Evolutionary conservation across 2,888 invertebrate genomes (phyloP).

Genomic region (Glaucopsyche alexis): DNA sequence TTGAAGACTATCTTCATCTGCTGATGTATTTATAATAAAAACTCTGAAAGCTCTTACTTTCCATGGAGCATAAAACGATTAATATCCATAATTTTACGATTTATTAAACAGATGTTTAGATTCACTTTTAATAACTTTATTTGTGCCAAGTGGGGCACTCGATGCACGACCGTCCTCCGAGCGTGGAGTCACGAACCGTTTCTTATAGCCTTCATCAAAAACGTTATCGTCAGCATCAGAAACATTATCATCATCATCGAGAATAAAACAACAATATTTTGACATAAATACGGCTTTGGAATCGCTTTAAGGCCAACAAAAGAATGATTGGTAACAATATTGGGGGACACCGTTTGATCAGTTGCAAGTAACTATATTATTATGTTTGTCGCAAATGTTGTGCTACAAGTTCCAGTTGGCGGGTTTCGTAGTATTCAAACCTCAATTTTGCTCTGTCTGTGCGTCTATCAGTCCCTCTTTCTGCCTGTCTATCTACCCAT

Average conservation of each 20-base stretch:
- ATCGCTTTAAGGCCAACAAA: too few species aligned
- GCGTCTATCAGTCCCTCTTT: too few species aligned
- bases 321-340: too few species aligned
- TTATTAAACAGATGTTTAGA: conserved; percentile 15
- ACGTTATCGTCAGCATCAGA: background rate
- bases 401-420: too few species aligned
- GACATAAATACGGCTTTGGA: background rate
- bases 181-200: conserved; percentile 23
- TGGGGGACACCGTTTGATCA: too few species aligned
- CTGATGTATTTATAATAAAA: background rate
- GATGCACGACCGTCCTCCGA: conserved; percentile 13
- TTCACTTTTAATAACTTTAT: conserved; percentile 21
- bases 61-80: background rate
- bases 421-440: too few species aligned
- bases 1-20: background rate
- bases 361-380: too few species aligned
- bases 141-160: background rate
- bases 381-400: too few species aligned
- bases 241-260: conserved; percentile 7
- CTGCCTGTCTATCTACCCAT: too few species aligned
- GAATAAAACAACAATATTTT: background rate
- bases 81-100: conserved; percentile 10
- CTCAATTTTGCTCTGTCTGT: too few species aligned
- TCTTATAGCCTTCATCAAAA: conserved; percentile 15
- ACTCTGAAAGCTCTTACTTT: conserved; percentile 4